These are phyloP conservation scores for Margaritifera margaritifera DNA, from an alignment of 2,888 invertebrate species.

Conservation along the genomic window DNA sequence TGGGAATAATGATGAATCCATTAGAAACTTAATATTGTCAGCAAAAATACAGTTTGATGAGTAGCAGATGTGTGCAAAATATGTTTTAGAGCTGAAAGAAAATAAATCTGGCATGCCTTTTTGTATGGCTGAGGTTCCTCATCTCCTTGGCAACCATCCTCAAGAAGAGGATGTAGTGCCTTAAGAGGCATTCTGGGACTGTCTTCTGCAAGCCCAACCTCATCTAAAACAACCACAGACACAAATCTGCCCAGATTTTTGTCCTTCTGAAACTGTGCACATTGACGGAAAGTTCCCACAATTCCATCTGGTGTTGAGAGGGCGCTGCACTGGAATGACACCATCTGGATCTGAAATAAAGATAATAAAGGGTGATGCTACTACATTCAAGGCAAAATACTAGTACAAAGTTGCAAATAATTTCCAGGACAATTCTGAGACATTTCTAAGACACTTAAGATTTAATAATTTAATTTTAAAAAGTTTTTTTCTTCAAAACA, in stretches of 20 bases:
- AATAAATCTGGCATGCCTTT: slow-evolving; percentile 40
- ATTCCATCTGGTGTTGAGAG: slow-evolving; percentile 68
- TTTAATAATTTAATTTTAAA: too few species aligned
- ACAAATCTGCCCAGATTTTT: slow-evolving; percentile 61
- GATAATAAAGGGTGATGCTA: too few species aligned
- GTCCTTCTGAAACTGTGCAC: slow-evolving; percentile 64
- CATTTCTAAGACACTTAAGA: too few species aligned
- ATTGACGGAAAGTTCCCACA: slow-evolving; percentile 63
- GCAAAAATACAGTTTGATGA: too few species aligned
- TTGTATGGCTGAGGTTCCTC: slow-evolving; percentile 57
- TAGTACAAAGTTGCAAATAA: too few species aligned
- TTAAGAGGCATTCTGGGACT: slow-evolving; percentile 68
- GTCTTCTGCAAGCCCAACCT: slow-evolving; percentile 69
- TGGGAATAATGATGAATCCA: too few species aligned
- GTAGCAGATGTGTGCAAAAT: too few species aligned
- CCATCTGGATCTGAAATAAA: slow-evolving; percentile 60
- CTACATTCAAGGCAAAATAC: too few species aligned
- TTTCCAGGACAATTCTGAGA: too few species aligned
- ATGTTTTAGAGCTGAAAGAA: too few species aligned
- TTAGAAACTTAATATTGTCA: too few species aligned
- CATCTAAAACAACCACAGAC: slow-evolving; percentile 69
- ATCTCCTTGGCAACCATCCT: slow-evolving; percentile 68
- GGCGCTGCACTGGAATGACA: slow-evolving; percentile 69
- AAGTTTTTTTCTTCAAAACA: too few species aligned
- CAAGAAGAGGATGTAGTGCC: slow-evolving; percentile 65